These are phyloP conservation scores for Cavia aperea DNA, from an alignment of 2,113 vertebrate species.

Conservation along the genomic window DNA sequence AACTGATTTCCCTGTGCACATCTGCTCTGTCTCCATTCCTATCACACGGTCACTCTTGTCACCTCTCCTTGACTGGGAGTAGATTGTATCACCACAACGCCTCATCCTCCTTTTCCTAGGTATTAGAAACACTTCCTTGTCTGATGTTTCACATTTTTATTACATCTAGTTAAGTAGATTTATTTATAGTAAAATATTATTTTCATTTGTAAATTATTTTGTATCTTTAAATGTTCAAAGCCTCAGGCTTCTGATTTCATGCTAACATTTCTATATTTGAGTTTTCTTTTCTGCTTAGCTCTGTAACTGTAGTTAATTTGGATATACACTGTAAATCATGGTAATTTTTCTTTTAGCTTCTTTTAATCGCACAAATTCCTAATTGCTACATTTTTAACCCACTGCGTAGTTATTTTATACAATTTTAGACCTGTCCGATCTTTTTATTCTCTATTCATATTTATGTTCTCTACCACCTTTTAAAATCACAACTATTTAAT, in stretches of 20 bases:
- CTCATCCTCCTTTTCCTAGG: background rate
- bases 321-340: background rate
- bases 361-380: constrained; percentile 21
- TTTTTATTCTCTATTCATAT: background rate
- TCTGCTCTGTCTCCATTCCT: background rate
- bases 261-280: background rate
- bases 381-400: background rate
- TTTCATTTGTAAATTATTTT: constrained; percentile 2
- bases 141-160: background rate
- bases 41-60: background rate
- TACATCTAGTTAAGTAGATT: background rate
- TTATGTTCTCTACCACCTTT: background rate
- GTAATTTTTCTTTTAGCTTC: background rate
- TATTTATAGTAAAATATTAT: background rate
- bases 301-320: background rate
- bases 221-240: background rate
- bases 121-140: background rate
- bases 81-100: background rate
- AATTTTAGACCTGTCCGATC: background rate
- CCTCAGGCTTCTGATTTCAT: constrained; percentile 7
- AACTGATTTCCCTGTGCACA: background rate
- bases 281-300: constrained; percentile 20
- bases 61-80: background rate
- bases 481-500: background rate
- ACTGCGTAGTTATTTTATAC: background rate